Base-by-base conservation (phyloP, 2,113 vertebrate species). In the Echinops telfairi region DNA sequence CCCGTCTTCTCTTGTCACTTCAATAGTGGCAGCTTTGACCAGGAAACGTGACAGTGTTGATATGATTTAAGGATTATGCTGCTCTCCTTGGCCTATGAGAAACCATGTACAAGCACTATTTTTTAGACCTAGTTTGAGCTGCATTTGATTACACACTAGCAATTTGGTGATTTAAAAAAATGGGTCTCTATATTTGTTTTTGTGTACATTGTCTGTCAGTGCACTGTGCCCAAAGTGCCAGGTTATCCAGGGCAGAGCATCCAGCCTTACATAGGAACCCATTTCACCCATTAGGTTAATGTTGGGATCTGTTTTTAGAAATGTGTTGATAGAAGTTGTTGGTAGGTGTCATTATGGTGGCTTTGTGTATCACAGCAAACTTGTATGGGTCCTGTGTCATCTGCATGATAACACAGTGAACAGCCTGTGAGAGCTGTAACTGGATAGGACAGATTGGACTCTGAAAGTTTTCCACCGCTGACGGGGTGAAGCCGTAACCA, bases 1-100 rank as follows among this genome's bases (percentile, higher is more conserved):
- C 73, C 66, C 10, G 60, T 84, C 66, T 88, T 81, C 23, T 84
- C 60, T 64, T 90, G 68, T 94, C 81, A 40, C 84, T 70, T 86
- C 68, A 53, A 57, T 62, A 15, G 23, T 57, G 68, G 62, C 81
- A 91, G 47, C 43, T 89, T 81, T 85, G 89, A 89, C 31, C 38
- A 40, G 81, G 31, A 81, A 70, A 47, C 81, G 4, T 17, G 75
- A 70, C 81, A 77, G 76, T 76, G 38, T 86, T 27, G 38, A 4
- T 71, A 38, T 62, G 58, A 77, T 77, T 91, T 94, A 68, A 77
- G 81, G 36, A 20, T n/a, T 12, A 15, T 0, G 16, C 43, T 68
- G 2, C 9, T 19, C 68, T 31, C 33, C n/a, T 40, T 70, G 57
- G 31, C 88, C 40, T 6, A 6, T 82, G 38, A 93, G 75, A 88